Conservation (phyloP, 2,113 vertebrate genomes). For the Tylochromis polylepis region DNA sequence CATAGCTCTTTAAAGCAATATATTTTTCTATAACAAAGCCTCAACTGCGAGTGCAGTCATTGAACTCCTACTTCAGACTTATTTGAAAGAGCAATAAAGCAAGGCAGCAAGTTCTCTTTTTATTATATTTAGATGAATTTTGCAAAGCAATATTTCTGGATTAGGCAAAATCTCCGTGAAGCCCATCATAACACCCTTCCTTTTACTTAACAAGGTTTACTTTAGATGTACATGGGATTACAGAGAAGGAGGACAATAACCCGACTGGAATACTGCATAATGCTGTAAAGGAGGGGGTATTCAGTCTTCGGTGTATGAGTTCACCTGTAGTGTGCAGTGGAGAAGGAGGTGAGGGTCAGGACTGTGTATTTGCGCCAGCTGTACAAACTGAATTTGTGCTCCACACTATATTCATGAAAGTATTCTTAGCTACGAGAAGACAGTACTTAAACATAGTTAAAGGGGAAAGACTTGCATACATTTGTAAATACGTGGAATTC, state of each 20-base stretch:
- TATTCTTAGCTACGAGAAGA: neutral
- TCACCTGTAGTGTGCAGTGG: neutral
- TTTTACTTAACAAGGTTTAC: neutral
- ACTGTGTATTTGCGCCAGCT: neutral
- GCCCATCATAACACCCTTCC: neutral
- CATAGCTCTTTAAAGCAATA: neutral
- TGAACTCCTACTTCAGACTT: neutral
- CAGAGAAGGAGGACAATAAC: neutral
- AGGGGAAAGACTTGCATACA: neutral
- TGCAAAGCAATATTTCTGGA: neutral
- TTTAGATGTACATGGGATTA: conserved; percentile 8
- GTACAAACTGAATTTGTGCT: neutral
- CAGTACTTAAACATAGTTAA: neutral
- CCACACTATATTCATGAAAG: neutral
- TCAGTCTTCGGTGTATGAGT: neutral
- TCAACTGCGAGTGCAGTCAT: neutral
- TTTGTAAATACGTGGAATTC: neutral
- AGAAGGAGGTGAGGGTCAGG: neutral
- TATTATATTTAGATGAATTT: neutral
- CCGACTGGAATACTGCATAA: neutral
- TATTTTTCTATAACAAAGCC: neutral
- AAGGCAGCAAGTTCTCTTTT: neutral
- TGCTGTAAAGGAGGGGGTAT: neutral
- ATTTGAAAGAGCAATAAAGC: neutral
- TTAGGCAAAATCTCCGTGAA: neutral